Evolutionary conservation across 2,888 invertebrate genomes (phyloP).

Genomic region (Orthonevra nobilis): DNA sequence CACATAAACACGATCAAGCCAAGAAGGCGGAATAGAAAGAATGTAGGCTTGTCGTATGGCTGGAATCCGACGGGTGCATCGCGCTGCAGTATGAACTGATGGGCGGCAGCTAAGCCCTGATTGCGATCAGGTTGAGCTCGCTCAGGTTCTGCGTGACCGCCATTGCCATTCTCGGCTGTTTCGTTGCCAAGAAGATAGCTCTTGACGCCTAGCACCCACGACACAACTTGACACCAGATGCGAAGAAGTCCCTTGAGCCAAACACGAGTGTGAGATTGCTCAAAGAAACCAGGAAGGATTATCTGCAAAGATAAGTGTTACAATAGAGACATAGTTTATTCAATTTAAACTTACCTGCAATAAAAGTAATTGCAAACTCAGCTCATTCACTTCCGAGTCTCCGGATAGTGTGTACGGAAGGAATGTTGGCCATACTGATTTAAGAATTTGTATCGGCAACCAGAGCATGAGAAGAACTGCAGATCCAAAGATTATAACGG

Average conservation of each 20-base stretch:
- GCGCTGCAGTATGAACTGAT: slow-evolving; percentile 92
- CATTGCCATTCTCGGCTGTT: slow-evolving; percentile 75
- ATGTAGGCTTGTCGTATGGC: slow-evolving; percentile 89
- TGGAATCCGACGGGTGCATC: slow-evolving; percentile 93
- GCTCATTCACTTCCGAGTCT: slow-evolving; percentile 94
- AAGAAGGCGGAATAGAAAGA: slow-evolving; percentile 87
- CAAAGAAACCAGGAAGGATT: slow-evolving; percentile 96
- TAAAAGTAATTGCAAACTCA: slow-evolving; percentile 94
- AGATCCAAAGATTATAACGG: slow-evolving; percentile 97
- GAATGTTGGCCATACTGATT: slow-evolving; percentile 90
- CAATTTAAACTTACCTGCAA: slow-evolving; percentile 84
- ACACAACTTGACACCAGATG: slow-evolving; percentile 91
- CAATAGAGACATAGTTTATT: background rate
- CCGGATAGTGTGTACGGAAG: slow-evolving; percentile 96
- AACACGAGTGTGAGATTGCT: slow-evolving; percentile 96
- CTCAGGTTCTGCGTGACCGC: slow-evolving; percentile 75
- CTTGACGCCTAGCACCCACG: slow-evolving; percentile 91
- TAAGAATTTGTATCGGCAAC: slow-evolving; percentile 94
- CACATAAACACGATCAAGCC: slow-evolving; percentile 89
- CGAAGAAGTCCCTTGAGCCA: slow-evolving; percentile 95
- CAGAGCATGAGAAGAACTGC: slow-evolving; percentile 97
- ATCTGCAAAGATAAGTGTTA: slow-evolving; percentile 81
- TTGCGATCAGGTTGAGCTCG: slow-evolving; percentile 79
- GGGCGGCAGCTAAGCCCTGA: slow-evolving; percentile 87
- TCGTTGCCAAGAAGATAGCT: slow-evolving; percentile 93